phyloP scores from a whole-genome alignment of 2,113 vertebrate genomes.

The Odontophorus gujanensis region DNA sequence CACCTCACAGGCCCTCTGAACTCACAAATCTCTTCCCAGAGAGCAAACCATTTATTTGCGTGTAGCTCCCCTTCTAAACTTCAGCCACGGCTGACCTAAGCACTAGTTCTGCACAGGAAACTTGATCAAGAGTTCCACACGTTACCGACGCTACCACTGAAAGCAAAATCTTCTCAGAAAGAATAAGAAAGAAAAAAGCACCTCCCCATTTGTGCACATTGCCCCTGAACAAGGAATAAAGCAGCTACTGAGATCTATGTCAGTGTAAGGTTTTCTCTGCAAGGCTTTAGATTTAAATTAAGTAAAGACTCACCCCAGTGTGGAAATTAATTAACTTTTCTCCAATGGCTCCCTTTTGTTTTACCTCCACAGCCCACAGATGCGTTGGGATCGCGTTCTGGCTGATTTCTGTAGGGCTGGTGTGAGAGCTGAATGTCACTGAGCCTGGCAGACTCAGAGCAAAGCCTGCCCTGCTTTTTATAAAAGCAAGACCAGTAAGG shows the following conservation, averaged over 20 bases:
- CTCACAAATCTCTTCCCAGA: not conserved
- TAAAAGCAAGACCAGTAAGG: not conserved
- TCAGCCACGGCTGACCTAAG: not conserved
- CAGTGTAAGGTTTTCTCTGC: not conserved
- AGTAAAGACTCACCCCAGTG: not conserved
- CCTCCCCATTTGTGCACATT: not conserved
- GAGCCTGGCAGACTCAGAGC: not conserved
- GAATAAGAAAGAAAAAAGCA: not conserved
- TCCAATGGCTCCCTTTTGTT: not conserved
- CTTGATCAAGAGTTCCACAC: not conserved
- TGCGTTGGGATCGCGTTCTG: not conserved
- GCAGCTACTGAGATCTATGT: not conserved
- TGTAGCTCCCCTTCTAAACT: not conserved
- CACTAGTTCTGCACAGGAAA: not conserved
- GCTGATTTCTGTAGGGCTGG: not conserved
- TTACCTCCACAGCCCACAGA: not conserved
- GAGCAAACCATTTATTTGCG: not conserved
- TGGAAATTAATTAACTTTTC: slow-evolving; percentile 12
- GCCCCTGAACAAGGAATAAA: not conserved
- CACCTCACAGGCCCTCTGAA: not conserved
- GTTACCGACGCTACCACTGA: not conserved
- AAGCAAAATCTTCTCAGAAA: not conserved
- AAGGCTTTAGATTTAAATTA: not conserved
- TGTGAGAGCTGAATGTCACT: not conserved
- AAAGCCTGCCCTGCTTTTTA: not conserved